Percentiles rank a stretch among this genome's conserved stretches.
Evolutionary conservation across 2,888 invertebrate genomes (phyloP).

Genomic region (Zootermopsis nevadensis): DNA sequence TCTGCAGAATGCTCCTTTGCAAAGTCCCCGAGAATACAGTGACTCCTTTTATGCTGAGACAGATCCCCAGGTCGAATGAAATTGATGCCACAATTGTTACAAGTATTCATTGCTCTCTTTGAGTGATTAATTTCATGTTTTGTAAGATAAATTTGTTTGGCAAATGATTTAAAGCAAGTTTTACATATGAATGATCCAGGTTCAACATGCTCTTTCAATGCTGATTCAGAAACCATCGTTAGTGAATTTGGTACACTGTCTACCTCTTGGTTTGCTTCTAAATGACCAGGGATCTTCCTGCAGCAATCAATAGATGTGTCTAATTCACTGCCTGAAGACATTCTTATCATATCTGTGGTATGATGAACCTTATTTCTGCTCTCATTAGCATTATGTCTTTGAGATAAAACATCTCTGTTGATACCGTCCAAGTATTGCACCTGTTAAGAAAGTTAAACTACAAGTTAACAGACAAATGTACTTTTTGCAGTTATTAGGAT

Average conservation of each 20-base stretch:
- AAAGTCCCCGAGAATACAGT: not conserved
- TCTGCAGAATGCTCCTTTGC: not conserved
- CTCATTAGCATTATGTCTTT: not conserved
- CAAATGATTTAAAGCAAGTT: constrained; percentile 24
- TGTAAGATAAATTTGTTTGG: constrained; percentile 8
- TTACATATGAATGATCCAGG: not conserved
- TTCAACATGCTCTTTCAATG: not conserved
- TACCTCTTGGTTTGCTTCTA: too few relatives aligned
- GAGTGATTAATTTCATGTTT: constrained; percentile 12
- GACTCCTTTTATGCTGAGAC: not conserved
- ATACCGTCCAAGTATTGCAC: too few relatives aligned
- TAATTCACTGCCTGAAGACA: too few relatives aligned
- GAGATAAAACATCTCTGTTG: too few relatives aligned
- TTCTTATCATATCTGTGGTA: not conserved
- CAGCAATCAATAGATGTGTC: too few relatives aligned
- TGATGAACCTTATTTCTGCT: not conserved
- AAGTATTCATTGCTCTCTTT: not conserved
- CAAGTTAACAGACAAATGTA: too few relatives aligned
- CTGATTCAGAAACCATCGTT: too few relatives aligned
- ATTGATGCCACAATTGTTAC: constrained; percentile 11
- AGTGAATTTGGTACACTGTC: too few relatives aligned
- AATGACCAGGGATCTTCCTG: too few relatives aligned
- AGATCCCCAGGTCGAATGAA: constrained; percentile 7
- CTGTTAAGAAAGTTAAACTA: too few relatives aligned
- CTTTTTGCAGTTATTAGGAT: too few relatives aligned